Conservation (phyloP, 2,797 vertebrate species). For the Glossophaga mutica region DNA sequence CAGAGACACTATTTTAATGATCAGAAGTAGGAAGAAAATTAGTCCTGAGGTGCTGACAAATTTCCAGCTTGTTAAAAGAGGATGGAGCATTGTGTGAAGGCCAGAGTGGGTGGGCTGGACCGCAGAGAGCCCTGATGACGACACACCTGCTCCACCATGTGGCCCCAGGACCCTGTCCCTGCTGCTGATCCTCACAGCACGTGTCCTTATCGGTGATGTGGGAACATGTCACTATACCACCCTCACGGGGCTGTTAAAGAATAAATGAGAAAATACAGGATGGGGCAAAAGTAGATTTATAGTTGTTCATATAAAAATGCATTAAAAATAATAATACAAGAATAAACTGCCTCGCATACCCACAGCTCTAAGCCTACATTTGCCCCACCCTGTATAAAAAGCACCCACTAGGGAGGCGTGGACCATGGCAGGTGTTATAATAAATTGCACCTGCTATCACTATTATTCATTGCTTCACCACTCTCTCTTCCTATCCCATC, state of each 20-base stretch:
- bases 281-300: neutral
- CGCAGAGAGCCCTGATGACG: neutral
- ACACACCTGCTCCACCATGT: neutral
- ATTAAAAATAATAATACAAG: neutral
- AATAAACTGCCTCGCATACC: neutral
- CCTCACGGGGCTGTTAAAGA: neutral
- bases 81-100: neutral
- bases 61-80: neutral
- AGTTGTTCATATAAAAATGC: neutral
- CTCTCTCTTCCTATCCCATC: neutral
- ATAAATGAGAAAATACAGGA: neutral
- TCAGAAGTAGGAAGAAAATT: neutral
- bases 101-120: neutral
- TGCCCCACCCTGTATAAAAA: neutral
- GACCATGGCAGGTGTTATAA: neutral
- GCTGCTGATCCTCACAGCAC: neutral
- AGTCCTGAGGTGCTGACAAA: neutral
- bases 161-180: neutral
- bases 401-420: accelerated
- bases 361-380: neutral
- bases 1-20: neutral
- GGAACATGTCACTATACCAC: neutral
- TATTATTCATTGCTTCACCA: neutral
- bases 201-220: neutral
- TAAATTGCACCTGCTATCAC: neutral